Evolutionary conservation across 2,888 invertebrate species (phyloP), one percentile per base, ranked within the genome.

Genomic region (Dyspetes luteomarginatus): DNA sequence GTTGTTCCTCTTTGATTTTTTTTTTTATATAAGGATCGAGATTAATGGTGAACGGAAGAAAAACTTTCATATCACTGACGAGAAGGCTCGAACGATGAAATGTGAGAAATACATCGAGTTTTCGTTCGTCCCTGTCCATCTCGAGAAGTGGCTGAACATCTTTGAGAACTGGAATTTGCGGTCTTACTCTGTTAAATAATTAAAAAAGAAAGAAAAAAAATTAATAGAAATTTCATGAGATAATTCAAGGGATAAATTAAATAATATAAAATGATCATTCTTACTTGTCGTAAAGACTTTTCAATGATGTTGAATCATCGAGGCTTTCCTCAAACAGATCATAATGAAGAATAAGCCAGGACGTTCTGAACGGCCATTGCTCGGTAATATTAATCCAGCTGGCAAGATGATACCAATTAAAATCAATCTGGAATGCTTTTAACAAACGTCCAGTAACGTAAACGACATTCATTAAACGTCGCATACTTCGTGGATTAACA

Each of bases 381-480:
- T 99, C 99, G 0, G 99, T 98, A 75, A 99, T 95, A 92, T 99
- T 99, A 85, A 99, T 97, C 99, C 99, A 99, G 77, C 98, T 97
- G 81, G 98, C 98, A 86, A 99, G 94, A 87, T 98, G 97, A 93
- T 98, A 98, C 99, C 99, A 99, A 93, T 98, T 98, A 93, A 99
- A 99, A 92, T 99, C 99, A 86, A 99, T 97, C 93, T 98, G 98
- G 94, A 99, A 99, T 90, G 99, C 98, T 94, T 99, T 97, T 86
- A 99, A 94, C 84, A 99, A 94, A 72, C 99, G 97, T 83, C 98
- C 98, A 80, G 98, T 98, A 69, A 99, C 96, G 89, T 98, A 98
- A 72, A 99, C 96, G 77, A 99, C 98, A 92, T 99, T 99, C 97
- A 99, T 98, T 24, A 99, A 94, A 69, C 99, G 94, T 81, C 98